Evolutionary conservation across 2,888 invertebrate species (phyloP).

Genomic region (Alloscopus bannaensis): DNA sequence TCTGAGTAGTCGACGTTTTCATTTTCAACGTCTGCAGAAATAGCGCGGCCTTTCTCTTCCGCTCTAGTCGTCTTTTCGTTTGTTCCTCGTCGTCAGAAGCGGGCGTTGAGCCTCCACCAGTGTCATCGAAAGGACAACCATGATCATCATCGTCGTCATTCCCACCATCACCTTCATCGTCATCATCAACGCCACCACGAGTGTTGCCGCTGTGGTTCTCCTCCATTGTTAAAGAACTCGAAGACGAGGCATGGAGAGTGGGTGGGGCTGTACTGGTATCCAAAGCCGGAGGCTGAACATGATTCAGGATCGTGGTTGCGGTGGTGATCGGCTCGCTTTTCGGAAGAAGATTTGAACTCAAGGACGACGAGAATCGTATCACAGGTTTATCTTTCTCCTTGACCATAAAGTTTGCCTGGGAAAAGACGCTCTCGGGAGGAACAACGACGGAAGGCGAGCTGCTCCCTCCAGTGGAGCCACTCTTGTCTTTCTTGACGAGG

Average conservation of each 20-base stretch:
- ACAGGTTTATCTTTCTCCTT: conserved; percentile 63
- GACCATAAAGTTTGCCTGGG: conserved; percentile 42
- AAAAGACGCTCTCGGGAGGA: conserved; percentile 44
- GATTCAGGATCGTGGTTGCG: background rate
- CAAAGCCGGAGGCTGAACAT: background rate
- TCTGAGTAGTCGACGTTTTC: conserved; percentile 17
- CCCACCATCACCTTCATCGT: conserved; percentile 1
- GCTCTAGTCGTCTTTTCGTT: conserved; percentile 58
- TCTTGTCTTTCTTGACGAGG: conserved; percentile 31
- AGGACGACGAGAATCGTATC: conserved; percentile 56
- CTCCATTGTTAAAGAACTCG: background rate
- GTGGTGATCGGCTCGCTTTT: background rate
- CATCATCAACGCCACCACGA: background rate
- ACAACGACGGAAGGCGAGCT: background rate
- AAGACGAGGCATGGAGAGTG: too few relatives aligned
- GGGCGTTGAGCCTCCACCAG: conserved; percentile 26
- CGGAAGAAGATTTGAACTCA: conserved; percentile 31
- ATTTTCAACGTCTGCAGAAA: conserved; percentile 70
- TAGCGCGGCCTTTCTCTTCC: conserved; percentile 70
- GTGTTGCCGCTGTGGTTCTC: background rate
- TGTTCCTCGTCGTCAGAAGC: conserved; percentile 55
- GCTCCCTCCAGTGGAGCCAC: background rate
- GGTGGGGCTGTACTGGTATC: background rate
- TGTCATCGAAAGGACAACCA: conserved; percentile 31
- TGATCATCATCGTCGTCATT: conserved; percentile 35